Base-by-base conservation (phyloP, 2,888 invertebrate genomes). In the Polydrusus cervinus region DNA sequence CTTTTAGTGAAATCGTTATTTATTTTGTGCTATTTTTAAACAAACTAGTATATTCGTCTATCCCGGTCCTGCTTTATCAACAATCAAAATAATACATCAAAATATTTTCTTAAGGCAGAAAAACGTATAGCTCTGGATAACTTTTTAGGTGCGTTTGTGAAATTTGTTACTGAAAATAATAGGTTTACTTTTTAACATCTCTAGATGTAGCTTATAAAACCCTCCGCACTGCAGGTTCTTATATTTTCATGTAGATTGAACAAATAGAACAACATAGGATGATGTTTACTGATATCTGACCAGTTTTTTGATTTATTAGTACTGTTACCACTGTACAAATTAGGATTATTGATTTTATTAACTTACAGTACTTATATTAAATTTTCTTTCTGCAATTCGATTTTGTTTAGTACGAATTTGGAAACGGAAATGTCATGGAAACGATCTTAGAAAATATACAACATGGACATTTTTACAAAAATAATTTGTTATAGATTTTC, bases 191-290 rank as follows among this genome's bases (percentile, higher is more conserved):
- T 49, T 64, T 9, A 55, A 71, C 68, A 74, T 62, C 68, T 68
- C 68, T 74, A 74, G 74, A 62, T 74, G 74, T 74, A 74, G 74
- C 74, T 74, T 67, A 45, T 61, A 62, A 40, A 66, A 45, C 40
- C 57, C 55, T 60, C 74, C 45, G 74, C 74, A 74, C 68, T 53
- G 74, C 74, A n/a, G 62, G 57, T 72, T 66, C 65, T 55, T 34
- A 71, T 40, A 14, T 16, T 55, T 69, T 60, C 43, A 47, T 47
- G 38, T 60, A 60, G 57, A 60, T 40, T 60, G 8, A 60, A 60
- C 38, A 60, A 60, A 60, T 60, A 60, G 57, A 18, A 60, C 16
- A 8, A 14, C 34, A 57, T 57, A 57, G 14, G 34, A 57, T 8
- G 34, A 40, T 18, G 16, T 60, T 16, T 10, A 38, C n/a, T 18